Conservation (phyloP, 2,797 vertebrate genomes). For the Ptychadena robeensis region DNA sequence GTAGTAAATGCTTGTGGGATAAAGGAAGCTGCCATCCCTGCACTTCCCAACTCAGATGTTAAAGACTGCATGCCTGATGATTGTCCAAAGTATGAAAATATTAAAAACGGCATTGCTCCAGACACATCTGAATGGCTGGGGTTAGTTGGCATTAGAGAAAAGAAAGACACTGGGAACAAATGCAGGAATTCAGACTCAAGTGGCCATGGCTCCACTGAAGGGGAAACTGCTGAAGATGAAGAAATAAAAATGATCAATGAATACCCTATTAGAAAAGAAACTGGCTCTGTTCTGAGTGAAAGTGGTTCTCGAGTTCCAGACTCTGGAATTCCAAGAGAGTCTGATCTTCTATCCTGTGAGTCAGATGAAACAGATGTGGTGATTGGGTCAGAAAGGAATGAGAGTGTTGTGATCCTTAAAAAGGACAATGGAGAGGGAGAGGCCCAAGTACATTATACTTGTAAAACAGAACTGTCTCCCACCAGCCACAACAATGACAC, state of each 20-base stretch:
- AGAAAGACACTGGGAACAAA: conserved; percentile 67
- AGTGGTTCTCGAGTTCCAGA: conserved; percentile 70
- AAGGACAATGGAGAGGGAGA: conserved; percentile 75
- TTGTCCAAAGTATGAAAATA: conserved; percentile 68
- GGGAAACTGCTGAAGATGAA: conserved; percentile 88
- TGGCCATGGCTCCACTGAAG: conserved; percentile 84
- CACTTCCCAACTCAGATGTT: conserved; percentile 65
- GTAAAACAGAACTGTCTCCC: conserved; percentile 68
- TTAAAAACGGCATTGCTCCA: conserved; percentile 55
- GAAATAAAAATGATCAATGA: conserved; percentile 90
- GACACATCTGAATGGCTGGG: conserved; percentile 70
- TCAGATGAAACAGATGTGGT: conserved; percentile 73
- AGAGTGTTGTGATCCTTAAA: conserved; percentile 74
- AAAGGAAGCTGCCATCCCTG: conserved; percentile 68
- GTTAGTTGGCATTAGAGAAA: conserved; percentile 69
- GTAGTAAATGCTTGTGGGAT: conserved; percentile 64
- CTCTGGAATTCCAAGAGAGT: conserved; percentile 76
- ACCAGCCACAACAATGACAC: conserved; percentile 61
- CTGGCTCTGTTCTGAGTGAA: conserved; percentile 66
- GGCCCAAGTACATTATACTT: conserved; percentile 45
- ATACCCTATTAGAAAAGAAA: conserved; percentile 74
- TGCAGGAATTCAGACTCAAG: conserved; percentile 81
- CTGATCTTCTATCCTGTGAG: conserved; percentile 78
- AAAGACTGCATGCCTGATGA: conserved; percentile 56
- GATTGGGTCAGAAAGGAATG: conserved; percentile 68